Base-by-base conservation (phyloP, 2,797 vertebrate genomes). In the Cossypha heuglini region DNA sequence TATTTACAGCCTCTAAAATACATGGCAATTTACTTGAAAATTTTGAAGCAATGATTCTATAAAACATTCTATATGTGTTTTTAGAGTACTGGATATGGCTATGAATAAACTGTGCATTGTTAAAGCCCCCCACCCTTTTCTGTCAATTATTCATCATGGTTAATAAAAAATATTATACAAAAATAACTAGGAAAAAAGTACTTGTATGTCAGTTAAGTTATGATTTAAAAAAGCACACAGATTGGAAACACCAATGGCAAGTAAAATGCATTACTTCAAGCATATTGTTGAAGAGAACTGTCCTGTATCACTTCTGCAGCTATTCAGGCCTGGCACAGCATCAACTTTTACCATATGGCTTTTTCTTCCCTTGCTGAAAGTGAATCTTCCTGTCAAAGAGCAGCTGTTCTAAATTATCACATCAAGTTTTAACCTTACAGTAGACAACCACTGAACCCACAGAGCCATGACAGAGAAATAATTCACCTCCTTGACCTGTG, bases 391-490 rank as follows among this genome's bases (percentile, higher is more conserved):
- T 78, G 88, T 95, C 88, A 95, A 95, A 96, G 88, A 96, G 74
- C 83, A 97, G 94, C 96, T 97, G 95, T 94, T 97, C 81, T 90
- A 95, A 97, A 88, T 97, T 93, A 97, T 54, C 95, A 90, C 59
- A 94, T 95, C 91, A 90, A 80, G 76, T 76, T 90, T 96, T 81
- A 95, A 92, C 92, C 62, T 97, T 91, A 48, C 67, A 62, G 94
- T 82, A 84, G 79, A 94, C 86, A 94, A 49, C 59, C 84, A 86
- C 69, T 93, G 94, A 97, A 95, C 88, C 91, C 76, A 73, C 48
- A 91, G 88, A 87, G 46, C 80, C 51, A 75, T 10, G 73, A 63
- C 9, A 62, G 73, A 42, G 92, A 69, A 78, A 82, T 3, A 78
- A 31, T 62, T 96, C 10, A 9, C 64, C 91, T 78, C 71, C 79